phyloP scores from a whole-genome alignment of 1,140 invertebrate genomes.

The Augochlora pura region DNA sequence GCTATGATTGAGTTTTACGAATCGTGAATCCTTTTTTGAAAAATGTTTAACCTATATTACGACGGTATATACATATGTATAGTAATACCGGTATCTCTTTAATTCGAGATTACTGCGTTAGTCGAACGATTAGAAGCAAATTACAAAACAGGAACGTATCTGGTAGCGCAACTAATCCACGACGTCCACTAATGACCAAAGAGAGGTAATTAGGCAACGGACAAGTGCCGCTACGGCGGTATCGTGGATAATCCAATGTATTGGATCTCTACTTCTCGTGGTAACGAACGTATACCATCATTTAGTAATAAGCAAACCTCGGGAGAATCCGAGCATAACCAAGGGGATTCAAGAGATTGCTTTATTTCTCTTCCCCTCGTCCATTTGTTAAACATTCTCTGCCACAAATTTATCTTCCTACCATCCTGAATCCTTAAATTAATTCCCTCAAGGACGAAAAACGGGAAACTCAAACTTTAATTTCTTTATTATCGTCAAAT shows the following conservation, averaged over 20 bases:
- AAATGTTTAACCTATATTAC: too few species aligned
- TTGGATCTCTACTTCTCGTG: neutral
- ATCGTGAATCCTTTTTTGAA: too few species aligned
- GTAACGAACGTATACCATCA: neutral
- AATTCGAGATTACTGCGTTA: neutral
- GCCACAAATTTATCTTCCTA: too few species aligned
- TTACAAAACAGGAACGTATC: constrained; percentile 30
- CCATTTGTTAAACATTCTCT: neutral
- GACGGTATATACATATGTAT: too few species aligned
- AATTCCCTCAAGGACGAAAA: neutral
- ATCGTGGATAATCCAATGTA: constrained; percentile 17
- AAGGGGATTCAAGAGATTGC: neutral
- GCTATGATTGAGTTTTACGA: too few species aligned
- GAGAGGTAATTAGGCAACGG: constrained; percentile 24
- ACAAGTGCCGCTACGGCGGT: constrained; percentile 10
- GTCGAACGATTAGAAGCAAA: constrained; percentile 17
- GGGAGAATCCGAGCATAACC: neutral
- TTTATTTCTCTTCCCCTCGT: neutral
- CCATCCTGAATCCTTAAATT: too few species aligned
- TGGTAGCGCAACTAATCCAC: constrained; percentile 9
- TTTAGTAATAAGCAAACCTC: neutral
- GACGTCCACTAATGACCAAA: constrained; percentile 8
- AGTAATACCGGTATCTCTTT: too few species aligned
- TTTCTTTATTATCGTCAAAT: too few species aligned
- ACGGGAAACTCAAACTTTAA: too few species aligned